phyloP scores from a whole-genome alignment of 2,888 invertebrate species.

The Dioctria linearis region DNA sequence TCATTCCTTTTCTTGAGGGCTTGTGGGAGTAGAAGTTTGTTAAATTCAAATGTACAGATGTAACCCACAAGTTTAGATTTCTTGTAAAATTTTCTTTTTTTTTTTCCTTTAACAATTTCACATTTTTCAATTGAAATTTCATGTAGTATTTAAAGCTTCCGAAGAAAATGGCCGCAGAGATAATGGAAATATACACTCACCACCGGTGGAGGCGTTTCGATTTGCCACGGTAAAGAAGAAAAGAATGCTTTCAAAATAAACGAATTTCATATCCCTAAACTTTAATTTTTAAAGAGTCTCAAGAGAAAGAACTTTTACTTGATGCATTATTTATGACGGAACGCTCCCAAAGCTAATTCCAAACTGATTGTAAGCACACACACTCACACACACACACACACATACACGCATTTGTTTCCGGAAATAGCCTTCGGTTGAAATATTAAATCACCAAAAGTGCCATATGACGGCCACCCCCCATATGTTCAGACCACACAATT shows the following conservation, averaged over 20 bases:
- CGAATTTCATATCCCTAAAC: not conserved
- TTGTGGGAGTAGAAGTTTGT: not conserved
- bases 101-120: not conserved
- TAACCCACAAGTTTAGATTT: not conserved
- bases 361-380: not conserved
- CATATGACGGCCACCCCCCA: not conserved
- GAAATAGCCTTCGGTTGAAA: not conserved
- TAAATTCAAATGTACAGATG: not conserved
- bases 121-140: slow-evolving; percentile 2
- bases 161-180: not conserved
- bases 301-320: not conserved
- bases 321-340: not conserved
- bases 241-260: not conserved
- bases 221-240: not conserved
- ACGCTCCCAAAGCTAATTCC: not conserved
- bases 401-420: not conserved
- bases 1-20: not conserved
- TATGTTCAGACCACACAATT: not conserved
- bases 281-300: not conserved
- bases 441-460: not conserved
- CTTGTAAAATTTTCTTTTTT: not conserved
- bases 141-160: slow-evolving; percentile 10
- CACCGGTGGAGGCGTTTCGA: not conserved
- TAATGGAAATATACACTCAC: slow-evolving; percentile 2
- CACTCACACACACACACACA: no score